These are phyloP conservation scores for Anarrhichthys ocellatus DNA, from an alignment of 2,113 vertebrate genomes.

Conservation along the genomic window DNA sequence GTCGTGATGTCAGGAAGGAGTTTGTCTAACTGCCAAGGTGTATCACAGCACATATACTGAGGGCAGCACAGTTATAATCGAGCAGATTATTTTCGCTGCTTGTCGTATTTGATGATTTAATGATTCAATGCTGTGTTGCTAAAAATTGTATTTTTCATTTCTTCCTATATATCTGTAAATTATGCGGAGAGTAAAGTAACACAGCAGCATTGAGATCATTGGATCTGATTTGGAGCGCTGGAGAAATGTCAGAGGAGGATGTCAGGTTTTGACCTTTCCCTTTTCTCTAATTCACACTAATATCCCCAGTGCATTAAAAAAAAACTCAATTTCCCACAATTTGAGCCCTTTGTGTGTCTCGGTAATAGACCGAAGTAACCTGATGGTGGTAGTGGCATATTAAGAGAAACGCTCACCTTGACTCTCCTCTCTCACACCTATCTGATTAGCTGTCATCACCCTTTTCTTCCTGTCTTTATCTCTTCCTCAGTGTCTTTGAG, in stretches of 20 bases:
- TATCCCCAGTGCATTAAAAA: constrained; percentile 46
- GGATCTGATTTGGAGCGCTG: not conserved
- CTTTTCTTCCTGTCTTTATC: constrained; percentile 5
- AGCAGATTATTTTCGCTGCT: not conserved
- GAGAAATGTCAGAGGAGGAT: constrained; percentile 35
- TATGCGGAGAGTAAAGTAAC: not conserved
- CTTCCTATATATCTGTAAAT: not conserved
- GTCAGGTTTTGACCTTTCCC: constrained; percentile 63
- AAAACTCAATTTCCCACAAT: constrained; percentile 70
- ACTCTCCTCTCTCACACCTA: constrained; percentile 55
- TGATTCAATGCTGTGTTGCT: not conserved
- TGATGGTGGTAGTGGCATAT: constrained; percentile 27
- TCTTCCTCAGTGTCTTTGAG: not conserved
- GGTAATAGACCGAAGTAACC: constrained; percentile 59
- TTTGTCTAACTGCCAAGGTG: no score
- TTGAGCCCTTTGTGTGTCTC: constrained; percentile 39
- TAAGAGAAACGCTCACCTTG: constrained; percentile 55
- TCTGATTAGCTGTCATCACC: constrained; percentile 76
- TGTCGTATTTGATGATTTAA: not conserved
- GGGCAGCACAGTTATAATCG: not conserved
- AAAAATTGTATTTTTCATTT: not conserved
- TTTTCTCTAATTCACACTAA: constrained; percentile 53
- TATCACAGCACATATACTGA: no score
- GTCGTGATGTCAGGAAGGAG: no score
- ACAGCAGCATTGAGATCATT: not conserved